Percentiles rank a stretch among this genome's conserved stretches.
These are phyloP conservation scores for Sebastiscus albofasciatus DNA, from an alignment of 2,797 vertebrate species.

Conservation along the genomic window DNA sequence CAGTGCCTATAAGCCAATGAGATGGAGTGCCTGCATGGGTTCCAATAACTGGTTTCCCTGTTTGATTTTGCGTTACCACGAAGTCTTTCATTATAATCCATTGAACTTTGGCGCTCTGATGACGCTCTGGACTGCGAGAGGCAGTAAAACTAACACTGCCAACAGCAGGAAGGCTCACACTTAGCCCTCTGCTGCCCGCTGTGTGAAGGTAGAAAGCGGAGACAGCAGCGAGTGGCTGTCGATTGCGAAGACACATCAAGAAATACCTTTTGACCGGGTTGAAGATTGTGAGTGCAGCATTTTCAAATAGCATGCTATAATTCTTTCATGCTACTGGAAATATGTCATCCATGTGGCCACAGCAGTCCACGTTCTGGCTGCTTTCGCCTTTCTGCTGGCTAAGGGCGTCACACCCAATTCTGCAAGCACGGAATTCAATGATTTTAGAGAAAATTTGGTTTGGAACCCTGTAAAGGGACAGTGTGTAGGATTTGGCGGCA, in stretches of 20 bases:
- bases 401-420: not conserved
- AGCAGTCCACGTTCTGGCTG: not conserved
- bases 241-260: slow-evolving; percentile 23
- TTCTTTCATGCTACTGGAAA: slow-evolving; percentile 7
- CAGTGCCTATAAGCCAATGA: slow-evolving; percentile 42
- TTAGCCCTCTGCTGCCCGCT: slow-evolving; percentile 24
- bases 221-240: slow-evolving; percentile 26
- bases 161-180: slow-evolving; percentile 41
- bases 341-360: not conserved
- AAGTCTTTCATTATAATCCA: slow-evolving; percentile 59
- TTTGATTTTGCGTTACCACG: slow-evolving; percentile 56
- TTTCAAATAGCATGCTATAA: not conserved
- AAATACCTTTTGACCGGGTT: slow-evolving; percentile 12
- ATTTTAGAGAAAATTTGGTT: not conserved
- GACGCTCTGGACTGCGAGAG: slow-evolving; percentile 35
- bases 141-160: slow-evolving; percentile 23
- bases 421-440: not conserved
- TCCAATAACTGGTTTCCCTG: slow-evolving; percentile 47
- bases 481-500: no score
- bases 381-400: not conserved
- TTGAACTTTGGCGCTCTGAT: slow-evolving; percentile 32
- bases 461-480: not conserved
- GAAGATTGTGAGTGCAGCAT: not conserved
- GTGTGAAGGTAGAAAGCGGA: slow-evolving; percentile 26
- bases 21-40: slow-evolving; percentile 49